Conservation (phyloP, 2,888 invertebrate species). For the Limnephilus lunatus region DNA sequence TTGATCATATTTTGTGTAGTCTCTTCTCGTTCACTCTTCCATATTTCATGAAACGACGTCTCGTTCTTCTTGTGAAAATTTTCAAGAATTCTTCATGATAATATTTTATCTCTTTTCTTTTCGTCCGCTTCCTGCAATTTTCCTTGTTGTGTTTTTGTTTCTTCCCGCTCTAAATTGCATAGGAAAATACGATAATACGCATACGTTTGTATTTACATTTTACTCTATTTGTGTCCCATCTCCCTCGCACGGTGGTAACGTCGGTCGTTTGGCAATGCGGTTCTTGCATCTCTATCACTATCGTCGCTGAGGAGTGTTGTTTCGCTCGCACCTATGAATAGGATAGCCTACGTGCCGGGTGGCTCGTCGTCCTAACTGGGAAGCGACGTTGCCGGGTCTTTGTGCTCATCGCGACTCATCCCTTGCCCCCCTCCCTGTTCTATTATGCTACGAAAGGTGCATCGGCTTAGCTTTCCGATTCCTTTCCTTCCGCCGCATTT, state of each 20-base stretch:
- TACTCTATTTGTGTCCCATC: neutral
- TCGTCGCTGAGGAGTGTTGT: slow-evolving; percentile 19
- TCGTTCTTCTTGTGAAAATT: neutral
- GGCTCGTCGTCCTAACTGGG: slow-evolving; percentile 29
- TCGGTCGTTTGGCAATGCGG: neutral
- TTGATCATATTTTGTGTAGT: slow-evolving; percentile 21
- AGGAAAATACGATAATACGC: neutral
- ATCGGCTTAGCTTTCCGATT: slow-evolving; percentile 49
- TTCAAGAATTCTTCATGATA: neutral
- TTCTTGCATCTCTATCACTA: slow-evolving; percentile 12
- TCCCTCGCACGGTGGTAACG: neutral
- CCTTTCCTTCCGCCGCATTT: slow-evolving; percentile 50
- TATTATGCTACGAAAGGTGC: slow-evolving; percentile 35
- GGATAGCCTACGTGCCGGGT: slow-evolving; percentile 49
- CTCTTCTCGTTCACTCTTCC: neutral
- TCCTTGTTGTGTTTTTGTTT: neutral
- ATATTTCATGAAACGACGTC: neutral
- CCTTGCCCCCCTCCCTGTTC: slow-evolving; percentile 35
- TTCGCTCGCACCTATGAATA: slow-evolving; percentile 11
- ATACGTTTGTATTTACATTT: slow-evolving; percentile 14
- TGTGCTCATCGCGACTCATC: slow-evolving; percentile 47
- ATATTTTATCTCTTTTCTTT: slow-evolving; percentile 19
- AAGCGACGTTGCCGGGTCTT: slow-evolving; percentile 54
- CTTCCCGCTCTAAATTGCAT: slow-evolving; percentile 31
- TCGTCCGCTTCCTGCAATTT: neutral